Percentiles rank a stretch among this genome's conserved stretches.
Evolutionary conservation across 2,888 invertebrate species (phyloP).

Genomic region (Apantesis nais): DNA sequence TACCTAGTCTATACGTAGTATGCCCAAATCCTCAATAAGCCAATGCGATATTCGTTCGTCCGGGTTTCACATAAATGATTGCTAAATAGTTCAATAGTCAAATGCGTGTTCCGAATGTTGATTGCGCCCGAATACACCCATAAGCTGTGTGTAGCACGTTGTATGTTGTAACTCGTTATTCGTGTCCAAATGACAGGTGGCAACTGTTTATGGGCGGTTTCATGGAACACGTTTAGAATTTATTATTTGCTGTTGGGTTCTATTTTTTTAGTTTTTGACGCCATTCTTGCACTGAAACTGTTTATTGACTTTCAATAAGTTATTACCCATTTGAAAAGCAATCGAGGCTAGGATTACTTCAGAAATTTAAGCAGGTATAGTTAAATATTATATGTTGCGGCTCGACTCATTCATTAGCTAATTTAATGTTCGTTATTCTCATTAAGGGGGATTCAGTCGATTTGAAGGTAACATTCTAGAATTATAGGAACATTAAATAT

Average conservation of each 20-base stretch:
- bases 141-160: not conserved
- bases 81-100: conserved; percentile 6
- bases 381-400: not conserved
- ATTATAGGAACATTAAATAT: not conserved
- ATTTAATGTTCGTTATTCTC: not conserved
- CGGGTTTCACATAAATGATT: not conserved
- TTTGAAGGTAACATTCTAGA: not conserved
- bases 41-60: not conserved
- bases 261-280: conserved; percentile 17
- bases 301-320: conserved; percentile 3
- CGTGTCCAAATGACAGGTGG: conserved; percentile 24
- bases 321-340: not conserved
- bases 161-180: conserved; percentile 13
- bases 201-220: conserved; percentile 27
- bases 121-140: not conserved
- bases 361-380: not conserved
- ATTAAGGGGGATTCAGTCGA: too few relatives aligned
- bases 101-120: conserved; percentile 11
- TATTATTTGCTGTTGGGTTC: conserved; percentile 22
- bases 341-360: not conserved
- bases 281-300: not conserved
- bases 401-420: not conserved
- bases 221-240: conserved; percentile 23
- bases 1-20: not conserved
- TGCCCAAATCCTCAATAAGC: not conserved